These are phyloP conservation scores for Chrysolina oricalcia DNA, from an alignment of 2,888 invertebrate genomes.

Conservation along the genomic window DNA sequence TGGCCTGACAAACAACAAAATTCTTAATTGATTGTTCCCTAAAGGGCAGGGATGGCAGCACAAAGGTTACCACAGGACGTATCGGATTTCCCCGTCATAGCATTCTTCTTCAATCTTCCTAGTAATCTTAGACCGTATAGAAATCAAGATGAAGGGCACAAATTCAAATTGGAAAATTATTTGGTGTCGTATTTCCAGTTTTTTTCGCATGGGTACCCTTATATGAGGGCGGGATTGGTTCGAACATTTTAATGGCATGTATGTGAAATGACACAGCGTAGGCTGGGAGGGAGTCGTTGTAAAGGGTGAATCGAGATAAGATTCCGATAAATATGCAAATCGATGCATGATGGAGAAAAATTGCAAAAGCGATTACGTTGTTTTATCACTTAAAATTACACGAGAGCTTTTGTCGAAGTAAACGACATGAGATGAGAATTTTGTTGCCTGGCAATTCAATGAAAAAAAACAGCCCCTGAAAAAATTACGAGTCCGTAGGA, in stretches of 20 bases:
- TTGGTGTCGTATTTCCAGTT: conserved; percentile 32
- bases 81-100: conserved; percentile 44
- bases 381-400: too few species aligned
- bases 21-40: conserved; percentile 41
- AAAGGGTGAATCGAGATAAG: conserved; percentile 26
- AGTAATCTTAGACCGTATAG: conserved; percentile 31
- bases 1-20: conserved; percentile 38
- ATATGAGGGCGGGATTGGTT: conserved; percentile 20
- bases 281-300: conserved; percentile 7
- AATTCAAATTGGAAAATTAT: conserved; percentile 35
- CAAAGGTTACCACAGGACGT: conserved; percentile 49
- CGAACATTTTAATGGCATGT: conserved; percentile 26
- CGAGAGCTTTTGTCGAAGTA: too few species aligned
- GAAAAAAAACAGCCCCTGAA: too few species aligned
- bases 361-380: too few species aligned
- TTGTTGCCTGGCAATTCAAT: too few species aligned
- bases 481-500: too few species aligned
- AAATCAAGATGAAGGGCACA: conserved; percentile 27
- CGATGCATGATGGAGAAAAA: too few species aligned
- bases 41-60: conserved; percentile 36
- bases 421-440: too few species aligned
- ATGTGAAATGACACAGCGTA: conserved; percentile 3
- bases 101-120: conserved; percentile 30
- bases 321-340: conserved; percentile 11
- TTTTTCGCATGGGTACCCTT: conserved; percentile 30